A percentile compares a stretch with the other conserved stretches of the same genome.
These are phyloP conservation scores for Thamnaconus septentrionalis DNA, from an alignment of 2,113 vertebrate species.

Conservation along the genomic window DNA sequence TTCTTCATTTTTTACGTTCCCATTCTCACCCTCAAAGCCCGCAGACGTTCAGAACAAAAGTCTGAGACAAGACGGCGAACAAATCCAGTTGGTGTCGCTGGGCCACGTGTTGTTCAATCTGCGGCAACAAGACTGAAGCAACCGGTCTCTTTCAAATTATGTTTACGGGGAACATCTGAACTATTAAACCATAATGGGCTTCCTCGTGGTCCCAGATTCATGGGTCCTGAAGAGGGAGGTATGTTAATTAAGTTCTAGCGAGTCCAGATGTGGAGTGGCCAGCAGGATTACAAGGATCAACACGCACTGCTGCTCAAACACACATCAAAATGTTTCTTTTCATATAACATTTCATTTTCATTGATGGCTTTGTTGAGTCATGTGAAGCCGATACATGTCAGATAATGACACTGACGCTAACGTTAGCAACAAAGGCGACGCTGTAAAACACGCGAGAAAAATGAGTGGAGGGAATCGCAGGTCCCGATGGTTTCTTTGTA, in stretches of 20 bases:
- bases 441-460: too few relatives aligned
- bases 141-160: neutral
- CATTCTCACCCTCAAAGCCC: neutral
- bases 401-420: too few relatives aligned
- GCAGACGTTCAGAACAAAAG: neutral
- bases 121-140: neutral
- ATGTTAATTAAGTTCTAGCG: slow-evolving; percentile 22
- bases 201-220: slow-evolving; percentile 23
- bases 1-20: too few relatives aligned
- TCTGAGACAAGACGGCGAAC: neutral
- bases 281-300: neutral
- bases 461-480: too few relatives aligned
- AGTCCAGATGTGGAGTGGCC: slow-evolving; percentile 27
- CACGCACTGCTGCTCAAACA: too few relatives aligned
- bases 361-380: too few relatives aligned
- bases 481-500: too few relatives aligned
- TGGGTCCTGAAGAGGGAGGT: slow-evolving; percentile 15
- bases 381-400: too few relatives aligned
- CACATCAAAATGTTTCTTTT: too few relatives aligned
- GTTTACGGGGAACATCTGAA: slow-evolving; percentile 16
- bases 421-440: too few relatives aligned
- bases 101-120: neutral
- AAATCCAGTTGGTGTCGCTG: too few relatives aligned
- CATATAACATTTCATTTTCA: too few relatives aligned
- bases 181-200: slow-evolving; percentile 37